phyloP scores from a whole-genome alignment of 2,888 invertebrate genomes.

The Lycia hirtaria region DNA sequence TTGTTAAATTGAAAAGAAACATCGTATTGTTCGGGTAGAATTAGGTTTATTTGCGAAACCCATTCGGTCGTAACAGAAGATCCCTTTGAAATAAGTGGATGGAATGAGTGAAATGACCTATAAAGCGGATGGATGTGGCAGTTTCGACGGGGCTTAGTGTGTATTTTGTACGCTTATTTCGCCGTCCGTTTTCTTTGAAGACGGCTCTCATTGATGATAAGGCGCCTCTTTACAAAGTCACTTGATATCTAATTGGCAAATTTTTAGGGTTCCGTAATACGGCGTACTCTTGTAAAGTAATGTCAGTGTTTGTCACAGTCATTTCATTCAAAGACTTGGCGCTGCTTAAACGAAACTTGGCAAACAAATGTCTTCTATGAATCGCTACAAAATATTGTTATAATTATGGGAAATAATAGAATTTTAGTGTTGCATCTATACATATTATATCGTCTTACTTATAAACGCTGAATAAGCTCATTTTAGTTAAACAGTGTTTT shows the following conservation, averaged over 20 bases:
- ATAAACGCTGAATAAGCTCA: too few species aligned
- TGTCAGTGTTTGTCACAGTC: too few species aligned
- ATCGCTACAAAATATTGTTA: too few species aligned
- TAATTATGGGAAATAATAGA: too few species aligned
- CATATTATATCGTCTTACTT: too few species aligned
- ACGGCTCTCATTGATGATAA: slow-evolving; percentile 34
- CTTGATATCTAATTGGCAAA: slow-evolving; percentile 21
- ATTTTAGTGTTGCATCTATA: too few species aligned
- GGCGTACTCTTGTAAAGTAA: too few species aligned
- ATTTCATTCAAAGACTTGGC: too few species aligned
- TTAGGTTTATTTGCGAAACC: slow-evolving; percentile 81
- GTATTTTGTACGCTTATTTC: slow-evolving; percentile 56
- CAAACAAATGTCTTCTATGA: too few species aligned
- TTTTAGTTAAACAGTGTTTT: too few species aligned
- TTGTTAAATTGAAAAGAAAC: slow-evolving; percentile 83
- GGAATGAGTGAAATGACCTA: slow-evolving; percentile 80
- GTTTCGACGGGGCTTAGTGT: slow-evolving; percentile 62
- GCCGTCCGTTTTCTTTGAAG: slow-evolving; percentile 38
- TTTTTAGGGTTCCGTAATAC: too few species aligned
- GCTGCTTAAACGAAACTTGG: too few species aligned
- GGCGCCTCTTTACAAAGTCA: slow-evolving; percentile 14
- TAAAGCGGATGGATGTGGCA: slow-evolving; percentile 77
- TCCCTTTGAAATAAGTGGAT: slow-evolving; percentile 80
- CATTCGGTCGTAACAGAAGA: slow-evolving; percentile 76
- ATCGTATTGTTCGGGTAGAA: slow-evolving; percentile 75